Percentiles rank a stretch among this genome's conserved stretches.
These are phyloP conservation scores for Apus apus DNA, from an alignment of 2,113 vertebrate species.

Conservation along the genomic window DNA sequence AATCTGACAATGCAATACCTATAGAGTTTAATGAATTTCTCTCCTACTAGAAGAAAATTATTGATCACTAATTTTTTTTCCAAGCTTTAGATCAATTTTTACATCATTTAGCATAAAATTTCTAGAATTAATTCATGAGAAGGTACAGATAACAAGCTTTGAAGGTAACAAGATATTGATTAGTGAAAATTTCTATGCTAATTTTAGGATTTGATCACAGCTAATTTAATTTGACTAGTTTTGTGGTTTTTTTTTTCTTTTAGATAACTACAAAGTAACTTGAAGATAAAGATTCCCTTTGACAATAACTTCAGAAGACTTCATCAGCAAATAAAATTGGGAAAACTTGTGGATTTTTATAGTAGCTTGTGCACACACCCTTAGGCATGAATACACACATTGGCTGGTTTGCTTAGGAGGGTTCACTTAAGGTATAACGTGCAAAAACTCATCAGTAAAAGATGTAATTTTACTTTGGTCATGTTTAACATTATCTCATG, in stretches of 20 bases:
- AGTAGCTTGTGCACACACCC: neutral
- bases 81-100: constrained; percentile 71
- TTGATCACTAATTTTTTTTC: constrained; percentile 69
- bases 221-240: constrained; percentile 71
- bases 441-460: neutral
- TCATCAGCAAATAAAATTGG: neutral
- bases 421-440: neutral
- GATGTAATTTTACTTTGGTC: neutral
- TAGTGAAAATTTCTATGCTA: constrained; percentile 61
- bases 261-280: neutral
- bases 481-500: neutral
- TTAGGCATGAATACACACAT: neutral
- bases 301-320: constrained; percentile 3
- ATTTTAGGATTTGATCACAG: constrained; percentile 64
- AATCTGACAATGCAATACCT: constrained; percentile 62
- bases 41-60: constrained; percentile 70
- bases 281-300: constrained; percentile 31
- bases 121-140: constrained; percentile 65
- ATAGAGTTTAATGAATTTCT: constrained; percentile 75
- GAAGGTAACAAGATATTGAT: constrained; percentile 76
- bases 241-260: constrained; percentile 18
- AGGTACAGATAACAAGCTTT: constrained; percentile 66
- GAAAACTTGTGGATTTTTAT: neutral
- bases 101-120: constrained; percentile 71
- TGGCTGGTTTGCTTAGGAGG: neutral